A percentile compares a stretch with the other conserved stretches of the same genome.
Evolutionary conservation across 2,113 vertebrate genomes (phyloP).

Genomic region (Macaca fascicularis): T2T-MFA8v1.1 NC_088377.1:123805501-123806000

Average conservation of each 20-base stretch:
- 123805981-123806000: constrained; percentile 30
- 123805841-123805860: not conserved
- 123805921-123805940: constrained; percentile 33
- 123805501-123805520: not conserved
- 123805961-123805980: constrained; percentile 14
- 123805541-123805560: not conserved
- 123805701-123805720: not conserved
- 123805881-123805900: not conserved
- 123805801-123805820: not conserved
- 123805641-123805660: not conserved
- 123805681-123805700: not conserved
- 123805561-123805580: constrained; percentile 12
- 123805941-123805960: not conserved
- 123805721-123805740: not conserved
- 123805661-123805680: not conserved
- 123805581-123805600: not conserved
- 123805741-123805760: not conserved
- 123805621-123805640: not conserved
- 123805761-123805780: not conserved
- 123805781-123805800: not conserved
- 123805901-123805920: not conserved
- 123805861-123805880: not conserved
- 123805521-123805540: not conserved
- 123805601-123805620: not conserved
- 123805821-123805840: not conserved